These are phyloP conservation scores for Eleginops maclovinus DNA, from an alignment of 2,113 vertebrate genomes.

Conservation along the genomic window DNA sequence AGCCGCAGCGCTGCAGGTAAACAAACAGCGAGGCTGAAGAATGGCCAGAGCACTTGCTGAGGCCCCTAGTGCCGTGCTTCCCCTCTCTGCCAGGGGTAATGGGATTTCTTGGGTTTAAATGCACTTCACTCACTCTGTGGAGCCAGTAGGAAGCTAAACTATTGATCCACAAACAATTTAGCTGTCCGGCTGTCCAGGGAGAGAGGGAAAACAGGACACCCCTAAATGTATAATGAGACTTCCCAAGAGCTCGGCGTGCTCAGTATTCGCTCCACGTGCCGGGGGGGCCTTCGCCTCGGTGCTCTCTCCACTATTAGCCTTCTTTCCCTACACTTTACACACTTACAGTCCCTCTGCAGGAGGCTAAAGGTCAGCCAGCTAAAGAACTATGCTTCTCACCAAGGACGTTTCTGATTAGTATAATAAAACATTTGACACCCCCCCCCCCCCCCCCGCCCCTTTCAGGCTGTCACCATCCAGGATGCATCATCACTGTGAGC, in stretches of 20 bases:
- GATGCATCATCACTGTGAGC: neutral
- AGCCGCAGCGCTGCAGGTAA: slow-evolving; percentile 53
- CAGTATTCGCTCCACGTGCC: slow-evolving; percentile 69
- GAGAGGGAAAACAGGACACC: slow-evolving; percentile 69
- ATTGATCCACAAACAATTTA: slow-evolving; percentile 85
- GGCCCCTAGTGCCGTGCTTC: slow-evolving; percentile 67
- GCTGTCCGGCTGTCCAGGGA: slow-evolving; percentile 74
- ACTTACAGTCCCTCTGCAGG: slow-evolving; percentile 34
- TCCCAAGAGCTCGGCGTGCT: slow-evolving; percentile 61
- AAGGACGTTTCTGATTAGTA: slow-evolving; percentile 50
- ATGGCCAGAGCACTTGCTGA: slow-evolving; percentile 56
- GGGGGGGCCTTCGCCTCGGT: slow-evolving; percentile 59
- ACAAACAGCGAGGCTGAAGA: slow-evolving; percentile 69
- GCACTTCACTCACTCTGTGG: slow-evolving; percentile 73
- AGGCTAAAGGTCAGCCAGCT: slow-evolving; percentile 38
- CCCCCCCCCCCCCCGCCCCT: slow-evolving; percentile 1
- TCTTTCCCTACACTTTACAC: slow-evolving; percentile 46
- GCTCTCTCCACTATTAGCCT: slow-evolving; percentile 49
- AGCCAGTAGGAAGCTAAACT: slow-evolving; percentile 78
- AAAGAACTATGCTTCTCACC: slow-evolving; percentile 38
- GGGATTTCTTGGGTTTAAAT: slow-evolving; percentile 80
- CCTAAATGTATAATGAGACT: slow-evolving; percentile 79
- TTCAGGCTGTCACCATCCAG: too few species aligned
- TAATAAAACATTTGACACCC: slow-evolving; percentile 33
- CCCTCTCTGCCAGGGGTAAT: slow-evolving; percentile 78